A percentile compares a stretch with the other conserved stretches of the same genome.
Conservation (phyloP, 2,797 vertebrate genomes). For the Dermochelys coriacea region DNA sequence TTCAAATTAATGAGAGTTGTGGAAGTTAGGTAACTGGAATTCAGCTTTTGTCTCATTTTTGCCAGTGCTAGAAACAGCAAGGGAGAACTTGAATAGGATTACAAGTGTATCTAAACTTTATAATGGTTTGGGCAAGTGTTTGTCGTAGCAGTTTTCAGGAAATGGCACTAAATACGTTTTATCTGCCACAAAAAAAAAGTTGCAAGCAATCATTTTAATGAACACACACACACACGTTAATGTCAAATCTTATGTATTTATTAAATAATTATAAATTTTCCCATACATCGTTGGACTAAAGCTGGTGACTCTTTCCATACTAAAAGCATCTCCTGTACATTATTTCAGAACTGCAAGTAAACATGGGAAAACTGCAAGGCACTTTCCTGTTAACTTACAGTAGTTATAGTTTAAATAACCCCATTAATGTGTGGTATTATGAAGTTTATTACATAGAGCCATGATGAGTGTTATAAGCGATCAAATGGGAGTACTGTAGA, state of each 20-base stretch:
- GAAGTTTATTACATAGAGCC: slow-evolving; percentile 64
- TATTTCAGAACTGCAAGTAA: slow-evolving; percentile 52
- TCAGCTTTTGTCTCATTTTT: slow-evolving; percentile 17
- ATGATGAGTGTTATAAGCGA: slow-evolving; percentile 58
- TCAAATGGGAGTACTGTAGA: slow-evolving; percentile 57
- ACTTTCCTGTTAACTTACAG: slow-evolving; percentile 62
- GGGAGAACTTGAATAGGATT: slow-evolving; percentile 27
- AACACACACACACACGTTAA: slow-evolving; percentile 39
- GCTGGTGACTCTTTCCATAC: slow-evolving; percentile 38
- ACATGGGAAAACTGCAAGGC: slow-evolving; percentile 52
- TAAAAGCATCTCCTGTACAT: slow-evolving; percentile 45
- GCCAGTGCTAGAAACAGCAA: slow-evolving; percentile 30
- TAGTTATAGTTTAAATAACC: slow-evolving; percentile 68
- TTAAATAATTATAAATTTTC: slow-evolving; percentile 44
- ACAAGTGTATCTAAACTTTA: slow-evolving; percentile 53
- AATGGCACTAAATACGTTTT: slow-evolving; percentile 56
- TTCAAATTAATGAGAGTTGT: slow-evolving; percentile 37
- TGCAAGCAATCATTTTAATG: slow-evolving; percentile 69
- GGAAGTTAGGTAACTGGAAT: slow-evolving; percentile 22
- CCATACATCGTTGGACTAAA: slow-evolving; percentile 66
- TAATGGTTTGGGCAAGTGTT: slow-evolving; percentile 44
- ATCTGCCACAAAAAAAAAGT: slow-evolving; percentile 39
- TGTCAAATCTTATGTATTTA: slow-evolving; percentile 45
- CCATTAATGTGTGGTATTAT: slow-evolving; percentile 66
- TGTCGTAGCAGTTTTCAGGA: slow-evolving; percentile 67